Percentiles rank a stretch among this genome's conserved stretches.
Evolutionary conservation across 2,113 vertebrate species (phyloP).

Genomic region (Sphaerodactylus townsendi): DNA sequence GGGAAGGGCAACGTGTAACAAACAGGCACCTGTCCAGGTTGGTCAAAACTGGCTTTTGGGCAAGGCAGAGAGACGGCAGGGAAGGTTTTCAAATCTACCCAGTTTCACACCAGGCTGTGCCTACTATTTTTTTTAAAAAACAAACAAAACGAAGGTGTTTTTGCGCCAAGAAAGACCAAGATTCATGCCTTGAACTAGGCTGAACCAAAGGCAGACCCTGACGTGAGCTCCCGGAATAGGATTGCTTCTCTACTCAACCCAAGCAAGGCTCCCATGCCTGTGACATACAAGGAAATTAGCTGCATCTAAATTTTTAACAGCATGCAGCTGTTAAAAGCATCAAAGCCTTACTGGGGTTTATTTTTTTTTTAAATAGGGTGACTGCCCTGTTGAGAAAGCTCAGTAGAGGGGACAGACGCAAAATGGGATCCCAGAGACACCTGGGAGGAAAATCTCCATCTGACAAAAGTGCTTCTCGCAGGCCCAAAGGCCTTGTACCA

Average conservation of each 20-base stretch:
- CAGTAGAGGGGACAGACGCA: background rate
- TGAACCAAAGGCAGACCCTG: background rate
- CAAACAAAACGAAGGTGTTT: too few species aligned
- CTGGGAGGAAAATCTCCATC: background rate
- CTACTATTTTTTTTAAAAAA: background rate
- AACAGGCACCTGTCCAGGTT: background rate
- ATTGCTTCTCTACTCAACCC: background rate
- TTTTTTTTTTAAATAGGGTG: too few species aligned
- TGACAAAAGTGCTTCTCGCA: slow-evolving; percentile 4
- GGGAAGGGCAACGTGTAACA: background rate
- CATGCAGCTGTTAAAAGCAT: too few species aligned
- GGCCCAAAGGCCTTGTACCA: background rate
- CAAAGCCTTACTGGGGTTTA: background rate
- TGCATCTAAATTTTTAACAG: background rate
- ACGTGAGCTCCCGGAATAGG: background rate
- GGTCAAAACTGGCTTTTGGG: background rate
- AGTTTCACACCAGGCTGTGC: background rate
- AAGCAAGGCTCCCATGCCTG: background rate
- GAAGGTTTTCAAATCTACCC: background rate
- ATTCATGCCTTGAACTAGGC: background rate
- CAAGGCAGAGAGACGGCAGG: background rate
- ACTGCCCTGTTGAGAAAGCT: too few species aligned
- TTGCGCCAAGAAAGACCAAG: background rate
- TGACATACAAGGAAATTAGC: background rate
- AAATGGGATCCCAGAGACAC: background rate